phyloP scores from a whole-genome alignment of 2,888 invertebrate genomes.

The Agonum fuliginosum region DNA sequence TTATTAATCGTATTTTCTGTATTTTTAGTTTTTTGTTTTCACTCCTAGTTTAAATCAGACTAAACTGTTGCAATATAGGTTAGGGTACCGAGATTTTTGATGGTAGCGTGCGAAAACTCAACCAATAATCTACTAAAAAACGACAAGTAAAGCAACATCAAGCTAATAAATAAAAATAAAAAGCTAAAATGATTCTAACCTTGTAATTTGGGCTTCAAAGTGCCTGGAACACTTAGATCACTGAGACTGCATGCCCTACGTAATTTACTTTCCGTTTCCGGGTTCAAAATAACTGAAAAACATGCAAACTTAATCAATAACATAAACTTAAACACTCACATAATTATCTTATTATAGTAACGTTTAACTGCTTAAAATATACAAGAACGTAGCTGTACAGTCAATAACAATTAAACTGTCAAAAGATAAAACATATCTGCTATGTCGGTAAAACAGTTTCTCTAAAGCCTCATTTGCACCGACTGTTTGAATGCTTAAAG shows the following conservation, averaged over 20 bases:
- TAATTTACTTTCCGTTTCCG: conserved; percentile 77
- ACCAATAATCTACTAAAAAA: neutral
- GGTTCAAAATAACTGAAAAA: conserved; percentile 69
- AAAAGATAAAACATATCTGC: no score
- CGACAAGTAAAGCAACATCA: conserved; percentile 1
- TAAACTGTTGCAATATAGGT: no score
- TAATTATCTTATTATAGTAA: conserved; percentile 41
- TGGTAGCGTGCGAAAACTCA: no score
- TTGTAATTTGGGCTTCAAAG: conserved; percentile 69
- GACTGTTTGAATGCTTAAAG: no score
- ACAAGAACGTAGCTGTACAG: no score
- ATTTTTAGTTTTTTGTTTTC: no score
- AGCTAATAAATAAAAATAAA: neutral
- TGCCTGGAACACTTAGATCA: conserved; percentile 75
- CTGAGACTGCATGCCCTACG: conserved; percentile 88
- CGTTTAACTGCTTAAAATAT: neutral
- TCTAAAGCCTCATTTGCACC: no score
- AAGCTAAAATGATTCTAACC: conserved; percentile 64
- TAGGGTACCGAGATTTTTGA: no score
- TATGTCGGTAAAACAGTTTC: no score
- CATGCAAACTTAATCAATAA: conserved; percentile 5
- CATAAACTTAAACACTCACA: neutral
- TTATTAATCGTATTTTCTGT: no score
- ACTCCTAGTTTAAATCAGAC: no score
- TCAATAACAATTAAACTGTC: no score